Evolutionary conservation across 2,113 vertebrate species (phyloP), one percentile per base, ranked within the genome.

Genomic region (Caranx melampygus): DNA sequence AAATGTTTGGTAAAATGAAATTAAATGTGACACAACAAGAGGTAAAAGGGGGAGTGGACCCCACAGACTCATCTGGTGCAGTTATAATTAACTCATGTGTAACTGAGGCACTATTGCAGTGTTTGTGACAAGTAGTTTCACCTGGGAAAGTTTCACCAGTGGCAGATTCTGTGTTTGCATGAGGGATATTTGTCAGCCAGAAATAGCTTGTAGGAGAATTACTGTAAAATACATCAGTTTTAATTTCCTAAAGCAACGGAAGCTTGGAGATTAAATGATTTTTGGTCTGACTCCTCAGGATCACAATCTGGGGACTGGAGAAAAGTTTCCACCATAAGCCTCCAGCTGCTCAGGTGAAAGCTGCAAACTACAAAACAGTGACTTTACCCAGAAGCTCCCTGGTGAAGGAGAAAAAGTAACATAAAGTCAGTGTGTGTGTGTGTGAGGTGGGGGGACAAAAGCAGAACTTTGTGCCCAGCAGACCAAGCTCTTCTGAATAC

Each of bases 1-100:
- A 92, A 93, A 94, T 90, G 88, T 93, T 91, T 83, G 76, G 86
- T 78, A 68, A 81, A 89, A 89, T 81, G 42, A 92, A 93, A 94
- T 92, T 73, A 93, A 87, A 91, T 90, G 91, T 93, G 94, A 94
- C 94, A 91, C 74, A 42, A 40, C 54, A 76, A 73, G 71, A 79
- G 87, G 87, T 87, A 83, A 84, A 51, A 16, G 45, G 80, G 82
- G 77, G 87, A 87, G 90, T 71, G 67, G 74, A 88, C 87, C 79
- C 83, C 44, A 63, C 71, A 57, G 88, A 74, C 82, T 82, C 85
- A 61, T 72, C 83, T 37, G 15, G 13, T 66, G 62, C 42, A 68
- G 21, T 77, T 71, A 67, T 93, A 93, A 94, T 94, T 93, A 92
- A 93, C 85, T 90, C 62, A 61, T n/a, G 72, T 74, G 72, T 67